phyloP scores from a whole-genome alignment of 2,797 vertebrate genomes.

The Muscicapa comitata region DNA sequence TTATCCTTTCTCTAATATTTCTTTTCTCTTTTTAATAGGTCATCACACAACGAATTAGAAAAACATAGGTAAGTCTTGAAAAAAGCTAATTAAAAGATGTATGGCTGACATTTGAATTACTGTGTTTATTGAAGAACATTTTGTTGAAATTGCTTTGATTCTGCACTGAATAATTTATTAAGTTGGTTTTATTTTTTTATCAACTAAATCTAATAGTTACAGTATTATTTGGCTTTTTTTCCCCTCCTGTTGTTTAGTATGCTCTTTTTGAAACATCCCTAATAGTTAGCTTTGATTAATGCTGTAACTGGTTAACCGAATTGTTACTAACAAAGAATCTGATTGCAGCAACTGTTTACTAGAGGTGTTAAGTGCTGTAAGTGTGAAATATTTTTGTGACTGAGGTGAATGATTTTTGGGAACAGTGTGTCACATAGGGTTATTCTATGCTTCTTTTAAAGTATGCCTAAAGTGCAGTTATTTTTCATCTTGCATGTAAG shows the following conservation, averaged over 20 bases:
- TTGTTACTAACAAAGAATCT: not conserved
- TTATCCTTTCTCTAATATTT: conserved; percentile 15
- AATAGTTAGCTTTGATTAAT: not conserved
- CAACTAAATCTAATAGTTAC: not conserved
- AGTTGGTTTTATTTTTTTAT: not conserved
- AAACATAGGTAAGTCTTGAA: conserved; percentile 91
- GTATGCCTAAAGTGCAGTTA: conserved; percentile 13
- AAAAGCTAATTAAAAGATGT: not conserved
- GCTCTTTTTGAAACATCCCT: not conserved
- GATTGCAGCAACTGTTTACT: conserved; percentile 1
- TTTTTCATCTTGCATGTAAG: conserved; percentile 9
- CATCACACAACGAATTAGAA: conserved; percentile 97
- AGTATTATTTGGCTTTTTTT: not conserved
- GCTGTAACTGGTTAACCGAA: not conserved
- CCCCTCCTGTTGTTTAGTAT: not conserved
- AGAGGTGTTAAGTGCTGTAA: not conserved
- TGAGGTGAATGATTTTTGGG: not conserved
- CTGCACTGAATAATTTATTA: not conserved
- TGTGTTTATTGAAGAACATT: not conserved
- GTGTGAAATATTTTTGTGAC: not conserved
- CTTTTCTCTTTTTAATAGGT: conserved; percentile 74
- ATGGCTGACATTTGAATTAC: not conserved
- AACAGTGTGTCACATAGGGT: not conserved
- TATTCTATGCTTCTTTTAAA: conserved; percentile 41
- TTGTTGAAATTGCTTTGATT: not conserved